Conservation (phyloP, 1,140 invertebrate species). For the Sminthurides bifidus region DNA sequence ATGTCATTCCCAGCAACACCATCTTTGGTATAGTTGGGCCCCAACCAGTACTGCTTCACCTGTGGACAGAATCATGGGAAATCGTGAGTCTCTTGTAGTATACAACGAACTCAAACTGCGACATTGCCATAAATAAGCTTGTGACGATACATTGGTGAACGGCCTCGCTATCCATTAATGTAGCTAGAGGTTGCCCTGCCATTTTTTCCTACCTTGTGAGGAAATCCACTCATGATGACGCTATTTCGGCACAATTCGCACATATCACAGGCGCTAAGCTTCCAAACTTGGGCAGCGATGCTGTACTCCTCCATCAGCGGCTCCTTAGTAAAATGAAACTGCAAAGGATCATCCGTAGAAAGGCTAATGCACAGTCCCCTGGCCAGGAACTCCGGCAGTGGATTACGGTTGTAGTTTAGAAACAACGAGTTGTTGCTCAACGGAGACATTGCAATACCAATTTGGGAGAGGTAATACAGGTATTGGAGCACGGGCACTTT, state of each 20-base stretch:
- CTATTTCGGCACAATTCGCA: conserved; percentile 95
- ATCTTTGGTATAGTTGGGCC: conserved; percentile 87
- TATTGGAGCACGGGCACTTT: conserved; percentile 99
- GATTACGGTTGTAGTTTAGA: conserved; percentile 97
- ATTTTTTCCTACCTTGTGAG: conserved; percentile 76
- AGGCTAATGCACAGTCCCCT: conserved; percentile 86
- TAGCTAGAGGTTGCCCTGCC: no score
- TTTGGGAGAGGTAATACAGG: conserved; percentile 94
- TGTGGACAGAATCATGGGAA: no score
- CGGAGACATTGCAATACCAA: conserved; percentile 98
- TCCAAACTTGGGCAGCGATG: conserved; percentile 98
- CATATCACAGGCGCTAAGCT: conserved; percentile 96
- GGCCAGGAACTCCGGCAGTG: conserved; percentile 90
- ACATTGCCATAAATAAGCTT: no score
- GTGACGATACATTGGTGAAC: no score
- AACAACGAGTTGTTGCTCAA: conserved; percentile 97
- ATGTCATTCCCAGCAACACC: conserved; percentile 97
- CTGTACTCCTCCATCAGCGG: conserved; percentile 99
- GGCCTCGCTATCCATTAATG: no score
- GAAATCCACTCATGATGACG: conserved; percentile 95
- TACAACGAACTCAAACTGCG: no score
- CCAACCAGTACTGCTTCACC: conserved; percentile 97
- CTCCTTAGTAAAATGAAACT: conserved; percentile 99
- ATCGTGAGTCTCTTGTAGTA: no score
- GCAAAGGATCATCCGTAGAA: conserved; percentile 95